Conservation (phyloP, 1,140 invertebrate species). For the Drosophila takahashii region DNA sequence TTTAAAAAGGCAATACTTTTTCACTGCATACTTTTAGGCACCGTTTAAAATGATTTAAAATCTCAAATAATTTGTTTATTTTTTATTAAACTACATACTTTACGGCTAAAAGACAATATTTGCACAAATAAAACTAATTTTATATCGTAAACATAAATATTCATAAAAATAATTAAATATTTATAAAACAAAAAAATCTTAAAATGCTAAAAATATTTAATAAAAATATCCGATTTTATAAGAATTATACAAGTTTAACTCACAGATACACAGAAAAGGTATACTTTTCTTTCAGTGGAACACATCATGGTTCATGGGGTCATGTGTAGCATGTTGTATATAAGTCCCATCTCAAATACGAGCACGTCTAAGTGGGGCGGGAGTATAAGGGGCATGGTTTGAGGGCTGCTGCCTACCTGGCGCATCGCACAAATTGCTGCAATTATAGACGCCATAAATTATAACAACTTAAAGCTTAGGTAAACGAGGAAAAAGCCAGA, state of each 20-base stretch:
- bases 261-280: neutral
- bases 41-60: too few species aligned
- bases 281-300: neutral
- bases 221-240: too few species aligned
- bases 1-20: too few species aligned
- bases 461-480: slow-evolving; percentile 58
- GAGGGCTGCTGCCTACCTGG: slow-evolving; percentile 9
- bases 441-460: slow-evolving; percentile 82
- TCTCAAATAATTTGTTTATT: too few species aligned
- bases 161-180: too few species aligned
- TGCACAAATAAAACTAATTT: too few species aligned
- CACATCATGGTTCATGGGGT: neutral
- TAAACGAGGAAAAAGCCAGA: slow-evolving; percentile 26
- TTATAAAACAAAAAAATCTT: too few species aligned
- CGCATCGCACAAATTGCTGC: slow-evolving; percentile 68
- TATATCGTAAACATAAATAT: too few species aligned
- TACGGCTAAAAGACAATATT: too few species aligned
- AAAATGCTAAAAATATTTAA: too few species aligned
- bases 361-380: slow-evolving; percentile 16
- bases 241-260: neutral
- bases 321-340: slow-evolving; percentile 46
- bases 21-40: too few species aligned
- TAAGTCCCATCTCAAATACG: slow-evolving; percentile 59
- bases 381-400: neutral
- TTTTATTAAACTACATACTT: too few species aligned